These are phyloP conservation scores for Aulostomus chinensis DNA, from an alignment of 2,797 vertebrate genomes.

Conservation along the genomic window DNA sequence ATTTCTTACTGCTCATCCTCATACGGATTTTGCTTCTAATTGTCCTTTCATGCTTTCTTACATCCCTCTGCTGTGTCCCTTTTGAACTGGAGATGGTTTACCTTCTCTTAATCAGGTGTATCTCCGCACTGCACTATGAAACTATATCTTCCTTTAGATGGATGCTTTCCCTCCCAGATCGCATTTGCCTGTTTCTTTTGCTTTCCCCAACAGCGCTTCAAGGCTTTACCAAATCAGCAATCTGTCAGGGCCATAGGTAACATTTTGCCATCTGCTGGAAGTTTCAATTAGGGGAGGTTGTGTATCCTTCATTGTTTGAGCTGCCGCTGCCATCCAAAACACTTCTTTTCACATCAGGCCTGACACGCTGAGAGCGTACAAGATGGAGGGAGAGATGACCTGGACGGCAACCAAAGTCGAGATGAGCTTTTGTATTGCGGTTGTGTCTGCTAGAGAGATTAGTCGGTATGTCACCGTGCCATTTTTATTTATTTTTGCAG, in stretches of 20 bases:
- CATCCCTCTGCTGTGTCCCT: too few species aligned
- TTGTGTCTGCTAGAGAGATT: slow-evolving; percentile 42
- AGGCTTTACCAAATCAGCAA: slow-evolving; percentile 76
- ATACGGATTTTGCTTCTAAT: slow-evolving; percentile 51
- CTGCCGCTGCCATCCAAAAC: slow-evolving; percentile 60
- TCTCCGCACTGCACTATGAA: too few species aligned
- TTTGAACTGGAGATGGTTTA: too few species aligned
- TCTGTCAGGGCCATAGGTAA: slow-evolving; percentile 79
- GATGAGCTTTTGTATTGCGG: slow-evolving; percentile 48
- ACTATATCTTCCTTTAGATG: too few species aligned
- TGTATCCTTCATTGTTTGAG: slow-evolving; percentile 72
- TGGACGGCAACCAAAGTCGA: slow-evolving; percentile 54
- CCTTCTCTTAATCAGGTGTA: too few species aligned
- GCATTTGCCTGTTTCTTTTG: slow-evolving; percentile 40
- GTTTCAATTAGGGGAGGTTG: slow-evolving; percentile 73
- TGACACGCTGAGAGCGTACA: slow-evolving; percentile 36
- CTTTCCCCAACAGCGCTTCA: slow-evolving; percentile 56
- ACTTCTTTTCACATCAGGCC: slow-evolving; percentile 61
- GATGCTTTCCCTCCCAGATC: slow-evolving; percentile 42
- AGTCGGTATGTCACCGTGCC: slow-evolving; percentile 46
- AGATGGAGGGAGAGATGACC: slow-evolving; percentile 44
- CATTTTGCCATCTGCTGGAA: slow-evolving; percentile 78
- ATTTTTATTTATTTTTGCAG: slow-evolving; percentile 19
- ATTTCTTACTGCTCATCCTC: slow-evolving; percentile 3
- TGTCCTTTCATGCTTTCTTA: slow-evolving; percentile 54